Conservation (phyloP, 2,888 invertebrate genomes). For the Alloplasta piceator region DNA sequence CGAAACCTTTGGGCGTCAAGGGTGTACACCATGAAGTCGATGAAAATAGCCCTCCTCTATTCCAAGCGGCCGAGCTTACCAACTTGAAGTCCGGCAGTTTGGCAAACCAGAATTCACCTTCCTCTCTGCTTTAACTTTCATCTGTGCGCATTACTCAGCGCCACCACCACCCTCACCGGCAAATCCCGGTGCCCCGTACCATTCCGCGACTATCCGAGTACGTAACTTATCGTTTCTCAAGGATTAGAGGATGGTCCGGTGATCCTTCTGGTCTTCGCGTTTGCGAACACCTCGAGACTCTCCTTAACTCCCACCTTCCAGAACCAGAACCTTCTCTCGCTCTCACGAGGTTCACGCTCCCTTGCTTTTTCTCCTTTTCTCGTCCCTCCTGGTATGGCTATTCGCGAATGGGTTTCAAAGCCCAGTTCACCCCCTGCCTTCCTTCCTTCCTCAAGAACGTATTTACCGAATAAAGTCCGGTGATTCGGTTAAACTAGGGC, state of each 20-base stretch:
- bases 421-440: conserved; percentile 1
- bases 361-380: conserved; percentile 14
- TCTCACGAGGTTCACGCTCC: conserved; percentile 20
- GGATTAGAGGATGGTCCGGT: conserved; percentile 55
- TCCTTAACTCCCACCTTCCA: conserved; percentile 5
- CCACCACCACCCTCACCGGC: conserved; percentile 5
- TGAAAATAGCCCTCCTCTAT: conserved; percentile 15
- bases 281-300: conserved; percentile 41
- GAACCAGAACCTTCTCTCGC: conserved; percentile 31
- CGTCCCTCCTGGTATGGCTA: not conserved
- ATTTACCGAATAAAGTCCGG: conserved; percentile 62
- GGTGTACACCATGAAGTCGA: conserved; percentile 32
- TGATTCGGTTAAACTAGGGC: conserved; percentile 11
- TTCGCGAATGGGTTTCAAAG: conserved; percentile 56
- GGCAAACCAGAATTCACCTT: conserved; percentile 56
- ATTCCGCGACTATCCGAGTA: conserved; percentile 46
- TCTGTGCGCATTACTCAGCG: conserved; percentile 22
- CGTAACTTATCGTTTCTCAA: conserved; percentile 64
- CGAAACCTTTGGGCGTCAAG: conserved; percentile 26
- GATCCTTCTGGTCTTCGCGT: conserved; percentile 51
- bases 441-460: conserved; percentile 20
- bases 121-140: conserved; percentile 40
- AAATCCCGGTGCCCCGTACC: conserved; percentile 13
- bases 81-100: conserved; percentile 64
- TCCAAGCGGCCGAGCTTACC: conserved; percentile 43